Percentiles rank a stretch among this genome's conserved stretches.
These are phyloP conservation scores for Tetragonisca angustula DNA, from an alignment of 2,888 invertebrate species.

Conservation along the genomic window DNA sequence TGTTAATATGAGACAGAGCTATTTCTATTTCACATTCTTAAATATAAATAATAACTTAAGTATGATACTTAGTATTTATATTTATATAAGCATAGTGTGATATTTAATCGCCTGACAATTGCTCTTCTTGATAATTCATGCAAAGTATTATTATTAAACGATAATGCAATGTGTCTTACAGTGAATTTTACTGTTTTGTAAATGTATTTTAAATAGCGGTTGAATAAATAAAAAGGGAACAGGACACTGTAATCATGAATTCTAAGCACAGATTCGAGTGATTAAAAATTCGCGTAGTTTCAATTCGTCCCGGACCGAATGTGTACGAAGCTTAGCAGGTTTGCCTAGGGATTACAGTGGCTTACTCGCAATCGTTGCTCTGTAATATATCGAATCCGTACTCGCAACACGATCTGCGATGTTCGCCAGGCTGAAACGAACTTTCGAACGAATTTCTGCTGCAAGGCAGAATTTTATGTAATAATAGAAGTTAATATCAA, in stretches of 20 bases:
- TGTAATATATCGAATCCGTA: conserved; percentile 58
- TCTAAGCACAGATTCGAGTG: neutral
- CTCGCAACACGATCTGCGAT: conserved; percentile 45
- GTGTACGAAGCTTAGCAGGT: conserved; percentile 49
- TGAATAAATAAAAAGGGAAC: neutral
- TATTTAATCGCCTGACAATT: neutral
- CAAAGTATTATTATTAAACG: neutral
- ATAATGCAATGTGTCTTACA: neutral
- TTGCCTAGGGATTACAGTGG: conserved; percentile 66
- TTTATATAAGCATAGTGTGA: too few relatives aligned
- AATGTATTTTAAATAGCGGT: neutral
- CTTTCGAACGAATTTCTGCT: conserved; percentile 35
- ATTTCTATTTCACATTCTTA: too few relatives aligned
- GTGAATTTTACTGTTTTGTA: neutral
- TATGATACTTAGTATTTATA: too few relatives aligned
- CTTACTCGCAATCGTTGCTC: conserved; percentile 61
- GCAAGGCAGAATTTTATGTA: conserved; percentile 41
- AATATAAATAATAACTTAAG: too few relatives aligned
- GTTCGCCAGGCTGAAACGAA: conserved; percentile 38
- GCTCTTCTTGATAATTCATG: neutral
- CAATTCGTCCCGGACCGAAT: conserved; percentile 46
- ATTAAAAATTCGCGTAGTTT: conserved; percentile 48
- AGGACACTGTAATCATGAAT: neutral
- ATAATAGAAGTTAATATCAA: conserved; percentile 32
- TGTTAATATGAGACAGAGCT: neutral